Evolutionary conservation across 2,797 vertebrate species (phyloP), one percentile per base, ranked within the genome.

Genomic region (Typhlichthys subterraneus): DNA sequence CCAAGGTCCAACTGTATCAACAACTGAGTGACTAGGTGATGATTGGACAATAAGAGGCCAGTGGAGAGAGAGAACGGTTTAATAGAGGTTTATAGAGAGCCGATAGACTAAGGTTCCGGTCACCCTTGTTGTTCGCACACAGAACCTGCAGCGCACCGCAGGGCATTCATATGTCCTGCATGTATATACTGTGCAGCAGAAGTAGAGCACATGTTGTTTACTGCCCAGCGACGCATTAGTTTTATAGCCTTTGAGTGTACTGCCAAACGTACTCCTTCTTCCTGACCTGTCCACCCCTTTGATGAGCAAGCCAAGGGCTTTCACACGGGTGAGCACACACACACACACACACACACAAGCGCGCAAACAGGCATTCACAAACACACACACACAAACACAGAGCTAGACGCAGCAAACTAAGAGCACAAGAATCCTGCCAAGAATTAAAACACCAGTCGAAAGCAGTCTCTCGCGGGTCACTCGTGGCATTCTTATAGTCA

Each of bases 1-100:
- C 67, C 71, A 52, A 76, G 75, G 75, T 81, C 77, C 86, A 87
- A 89, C 89, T 88, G 85, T 82, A 88, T 91, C 88, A 92, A 88
- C 88, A 88, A 60, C 68, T 54, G 64, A 59, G 67, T 52, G 61
- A 72, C 62, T 60, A 55, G 60, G 75, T 76, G 76, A 74, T 81
- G 77, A 83, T 77, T 69, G 80, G 59, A 60, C 51, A 70, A 50
- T 52, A 31, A 19, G 65, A 56, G 70, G 59, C 49, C 14, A 15
- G 2, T 54, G 53, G 38, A 14, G 52, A 68, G 52, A 68, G 31
- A 45, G 14, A 63, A 53, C 57, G 0, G 45, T 57, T 71, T 65
- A 13, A 65, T 58, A 65, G 14, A 49, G 59, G 51, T 55, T 75
- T 53, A 53, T 29, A 53, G 8, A 45, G 38, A 15, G 42, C n/a